A percentile compares a stretch with the other conserved stretches of the same genome.
Conservation (phyloP, 1,140 invertebrate species). For the Drosophila repletoides region DNA sequence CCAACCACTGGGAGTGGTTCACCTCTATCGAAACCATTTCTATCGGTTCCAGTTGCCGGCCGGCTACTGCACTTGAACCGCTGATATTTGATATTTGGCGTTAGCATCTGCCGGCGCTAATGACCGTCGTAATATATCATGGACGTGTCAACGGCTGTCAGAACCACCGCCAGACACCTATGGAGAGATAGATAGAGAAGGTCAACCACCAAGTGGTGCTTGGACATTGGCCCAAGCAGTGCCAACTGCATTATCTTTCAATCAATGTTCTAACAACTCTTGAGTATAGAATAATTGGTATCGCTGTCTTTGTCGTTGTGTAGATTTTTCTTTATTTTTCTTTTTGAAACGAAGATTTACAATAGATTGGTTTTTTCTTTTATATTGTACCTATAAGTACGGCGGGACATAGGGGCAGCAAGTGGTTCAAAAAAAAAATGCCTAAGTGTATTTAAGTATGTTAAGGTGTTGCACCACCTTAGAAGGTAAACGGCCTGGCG, state of each 20-base stretch:
- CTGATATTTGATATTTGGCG: conserved; percentile 51
- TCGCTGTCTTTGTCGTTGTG: conserved; percentile 26
- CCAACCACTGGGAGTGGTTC: too few relatives aligned
- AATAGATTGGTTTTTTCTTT: conserved; percentile 52
- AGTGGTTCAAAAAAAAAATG: conserved; percentile 11
- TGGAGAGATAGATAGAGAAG: too few relatives aligned
- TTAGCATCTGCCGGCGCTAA: conserved; percentile 46
- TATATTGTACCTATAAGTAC: conserved; percentile 23
- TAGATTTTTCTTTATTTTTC: conserved; percentile 62
- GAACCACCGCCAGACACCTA: conserved; percentile 39
- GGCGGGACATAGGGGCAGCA: conserved; percentile 13
- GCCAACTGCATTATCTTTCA: conserved; percentile 30
- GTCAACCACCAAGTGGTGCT: conserved; percentile 18
- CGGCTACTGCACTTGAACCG: conserved; percentile 65
- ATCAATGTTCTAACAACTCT: background rate
- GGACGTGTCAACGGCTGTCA: conserved; percentile 52
- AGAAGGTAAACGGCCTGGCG: conserved; percentile 54
- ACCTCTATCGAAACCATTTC: too few relatives aligned
- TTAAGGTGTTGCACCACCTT: conserved; percentile 6
- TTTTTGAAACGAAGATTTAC: conserved; percentile 42
- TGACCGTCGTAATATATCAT: conserved; percentile 50
- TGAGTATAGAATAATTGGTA: conserved; percentile 50
- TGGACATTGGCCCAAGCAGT: conserved; percentile 43
- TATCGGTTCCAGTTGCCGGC: conserved; percentile 4
- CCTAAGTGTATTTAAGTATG: conserved; percentile 21